Evolutionary conservation across 2,888 invertebrate species (phyloP), one percentile per base, ranked within the genome.

Genomic region (Drosophila meridiana): DNA sequence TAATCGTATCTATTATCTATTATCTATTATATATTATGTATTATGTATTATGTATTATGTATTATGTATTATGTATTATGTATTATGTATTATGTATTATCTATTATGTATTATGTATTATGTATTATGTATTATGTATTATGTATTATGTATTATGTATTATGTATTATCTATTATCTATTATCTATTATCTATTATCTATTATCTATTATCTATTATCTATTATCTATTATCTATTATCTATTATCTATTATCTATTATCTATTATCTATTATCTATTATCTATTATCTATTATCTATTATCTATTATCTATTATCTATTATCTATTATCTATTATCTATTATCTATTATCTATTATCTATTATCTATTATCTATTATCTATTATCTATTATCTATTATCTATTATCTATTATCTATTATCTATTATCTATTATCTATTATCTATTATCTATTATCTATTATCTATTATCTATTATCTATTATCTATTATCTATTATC

Each of bases 181-280:
- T 40, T 40, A 40, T 40, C 40, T 40, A 40, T 40, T 40, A 40
- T 40, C 40, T 40, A 40, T 40, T 40, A 40, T 40, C 40, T 40
- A 40, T 40, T 40, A 40, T 40, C 40, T 6, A 40, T 40, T 40
- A 40, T 40, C 40, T n/a, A 40, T 40, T 40, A 40, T 40, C 40
- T 40, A 40, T 40, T 40, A 40, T 40, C 40, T 40, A 40, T 40
- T 40, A 40, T 40, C 40, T 40, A 40, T 40, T 40, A 40, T 40
- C 40, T 40, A 40, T 40, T 40, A 40, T 40, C 40, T 40, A 40
- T 40, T 40, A 40, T 40, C 40, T 40, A 40, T 40, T 40, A 40
- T 40, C 40, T 40, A 40, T 40, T 40, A 40, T 40, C 40, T 40
- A 40, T 40, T 40, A 40, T 40, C 40, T 40, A 40, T 40, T 40